These are phyloP conservation scores for Centropristis striata DNA, from an alignment of 2,113 vertebrate species.

Conservation along the genomic window DNA sequence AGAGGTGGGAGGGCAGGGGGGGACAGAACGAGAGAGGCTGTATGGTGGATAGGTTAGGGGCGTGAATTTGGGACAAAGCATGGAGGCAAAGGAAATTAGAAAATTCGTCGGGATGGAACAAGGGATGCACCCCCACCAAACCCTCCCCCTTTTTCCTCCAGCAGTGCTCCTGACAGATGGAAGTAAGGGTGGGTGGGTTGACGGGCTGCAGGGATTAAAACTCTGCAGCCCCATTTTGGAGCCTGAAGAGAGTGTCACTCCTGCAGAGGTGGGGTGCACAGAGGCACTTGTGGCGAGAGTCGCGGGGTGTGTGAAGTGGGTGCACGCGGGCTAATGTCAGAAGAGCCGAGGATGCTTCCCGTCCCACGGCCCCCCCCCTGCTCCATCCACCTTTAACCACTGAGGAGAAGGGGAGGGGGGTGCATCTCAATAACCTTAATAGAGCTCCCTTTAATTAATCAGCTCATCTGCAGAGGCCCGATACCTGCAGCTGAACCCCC, in stretches of 20 bases:
- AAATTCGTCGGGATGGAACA: conserved; percentile 85
- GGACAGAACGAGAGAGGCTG: conserved; percentile 50
- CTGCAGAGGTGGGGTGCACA: conserved; percentile 69
- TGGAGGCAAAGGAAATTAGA: conserved; percentile 86
- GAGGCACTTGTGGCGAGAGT: conserved; percentile 76
- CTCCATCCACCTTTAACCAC: conserved; percentile 73
- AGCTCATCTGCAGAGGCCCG: conserved; percentile 81
- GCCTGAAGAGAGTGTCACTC: conserved; percentile 73
- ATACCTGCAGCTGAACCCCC: conserved; percentile 82
- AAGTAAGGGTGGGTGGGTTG: conserved; percentile 77
- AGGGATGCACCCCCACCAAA: conserved; percentile 72
- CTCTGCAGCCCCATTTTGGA: conserved; percentile 75
- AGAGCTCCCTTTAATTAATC: conserved; percentile 86
- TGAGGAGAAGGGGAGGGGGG: conserved; percentile 46
- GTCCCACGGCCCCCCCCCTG: conserved; percentile 34
- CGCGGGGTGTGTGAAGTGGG: conserved; percentile 62
- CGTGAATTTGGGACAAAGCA: conserved; percentile 85
- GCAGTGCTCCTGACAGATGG: conserved; percentile 86
- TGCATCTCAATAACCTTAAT: conserved; percentile 84
- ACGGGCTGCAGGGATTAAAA: conserved; percentile 81
- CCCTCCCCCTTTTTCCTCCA: conserved; percentile 69
- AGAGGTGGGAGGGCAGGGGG: conserved; percentile 43
- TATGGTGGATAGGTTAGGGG: conserved; percentile 80
- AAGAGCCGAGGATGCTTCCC: conserved; percentile 72
- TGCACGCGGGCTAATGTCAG: conserved; percentile 76